Base-by-base conservation (phyloP, 2,888 invertebrate species). In the Diploptera punctata region DNA sequence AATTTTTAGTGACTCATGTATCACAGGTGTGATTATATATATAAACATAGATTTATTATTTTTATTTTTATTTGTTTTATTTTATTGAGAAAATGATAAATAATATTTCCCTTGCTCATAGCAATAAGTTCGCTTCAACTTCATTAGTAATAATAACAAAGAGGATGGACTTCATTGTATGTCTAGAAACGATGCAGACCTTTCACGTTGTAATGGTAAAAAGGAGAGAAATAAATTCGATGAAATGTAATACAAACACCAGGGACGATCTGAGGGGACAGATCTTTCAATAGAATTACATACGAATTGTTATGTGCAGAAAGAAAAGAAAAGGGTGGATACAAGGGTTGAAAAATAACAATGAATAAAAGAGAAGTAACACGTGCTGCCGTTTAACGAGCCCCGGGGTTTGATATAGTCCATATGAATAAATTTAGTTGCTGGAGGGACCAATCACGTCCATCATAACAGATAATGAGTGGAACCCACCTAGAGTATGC, bases 281-380 rank as follows among this genome's bases (percentile, higher is more conserved):
- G 13, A 24, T 52, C 52, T 21, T 13, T 21, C 52, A 9, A 52
- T 52, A 52, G 24, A 52, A 52, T 21, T 52, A 52, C 52, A 52
- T 52, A 5, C 52, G 52, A 52, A 52, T 24, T 52, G 52, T 52
- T 7, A 52, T 52, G 52, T 52, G 52, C 52, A 52, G n/a, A 52
- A 52, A 52, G 52, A 52, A 21, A 5, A 24, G 24, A 52, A 52
- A 52, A 24, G 52, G 52, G 52, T 52, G 24, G 52, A 21, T 18
- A 24, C 24, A 52, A 52, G 52, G 52, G 52, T 52, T 52, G 52
- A 52, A 24, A 52, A 24, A 52, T 52, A 52, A 57, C 57, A 57
- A 57, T 57, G 57, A n/a, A 57, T 57, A n/a, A 16, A n/a, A 57
- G 57, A 29, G 52, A 24, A 29, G 57, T 57, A 26, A 24, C 57